Base-by-base conservation (phyloP, 2,797 vertebrate genomes). In the Phylloscopus collybita region DNA sequence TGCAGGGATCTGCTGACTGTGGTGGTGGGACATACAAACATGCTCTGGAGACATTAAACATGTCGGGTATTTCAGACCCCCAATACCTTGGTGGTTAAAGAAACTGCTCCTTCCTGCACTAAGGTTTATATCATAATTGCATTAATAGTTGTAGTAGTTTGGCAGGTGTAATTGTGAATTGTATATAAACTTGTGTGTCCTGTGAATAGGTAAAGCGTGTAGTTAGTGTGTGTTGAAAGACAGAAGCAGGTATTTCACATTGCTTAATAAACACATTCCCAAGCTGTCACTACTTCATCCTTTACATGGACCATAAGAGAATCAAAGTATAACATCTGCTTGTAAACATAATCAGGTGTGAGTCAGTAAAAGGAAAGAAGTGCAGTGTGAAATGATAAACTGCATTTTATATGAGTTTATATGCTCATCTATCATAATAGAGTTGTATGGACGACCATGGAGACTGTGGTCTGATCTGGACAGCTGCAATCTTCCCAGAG, bases 61-160 rank as follows among this genome's bases (percentile, higher is more conserved):
- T 19, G 26, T 0, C 0, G 19, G 18, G 4, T 17, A 59, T 59
- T 82, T 50, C 17, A 73, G 51, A 22, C 61, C 40, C n/a, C 3
- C 2, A 27, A 9, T n/a, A 51, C 45, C n/a, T 66, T 22, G 29
- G 36, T 51, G 40, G 14, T 40, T 66, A 74, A 71, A 73, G 50
- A 72, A 88, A 60, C 25, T 42, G n/a, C 49, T 74, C 36, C 50
- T 54, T 74, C 64, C 30, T 76, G 32, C n/a, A 18, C 40, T 88
- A 53, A 18, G 15, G 21, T 65, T 71, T 65, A 30, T 80, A 49
- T 40, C 30, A 29, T 56, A 73, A 74, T 26, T 56, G 29, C 18
- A 30, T 66, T 57, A 54, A 49, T 44, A 34, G 21, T 20, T 89
- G 51, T 61, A 91, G 50, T 47, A 85, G 40, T 57, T 69, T 3